phyloP scores from a whole-genome alignment of 2,888 invertebrate species.

The Chesias legatella region DNA sequence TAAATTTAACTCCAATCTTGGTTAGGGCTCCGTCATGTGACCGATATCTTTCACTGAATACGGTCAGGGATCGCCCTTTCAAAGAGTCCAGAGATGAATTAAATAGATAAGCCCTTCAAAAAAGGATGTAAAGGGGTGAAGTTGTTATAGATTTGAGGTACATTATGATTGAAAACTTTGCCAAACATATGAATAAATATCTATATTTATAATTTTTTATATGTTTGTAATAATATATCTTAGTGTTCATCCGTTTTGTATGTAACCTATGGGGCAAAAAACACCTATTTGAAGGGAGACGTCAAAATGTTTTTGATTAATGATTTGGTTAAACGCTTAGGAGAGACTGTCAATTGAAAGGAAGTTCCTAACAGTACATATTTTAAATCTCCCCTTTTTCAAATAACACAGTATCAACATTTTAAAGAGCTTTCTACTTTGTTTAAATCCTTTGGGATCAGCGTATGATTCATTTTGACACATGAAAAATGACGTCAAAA shows the following conservation, averaged over 20 bases:
- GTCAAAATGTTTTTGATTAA: slow-evolving; percentile 62
- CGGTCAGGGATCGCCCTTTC: slow-evolving; percentile 67
- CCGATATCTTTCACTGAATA: slow-evolving; percentile 71
- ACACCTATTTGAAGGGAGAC: slow-evolving; percentile 32
- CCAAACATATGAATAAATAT: too few species aligned
- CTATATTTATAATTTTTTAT: too few species aligned
- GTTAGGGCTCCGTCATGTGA: slow-evolving; percentile 67
- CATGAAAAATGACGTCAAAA: slow-evolving; percentile 43
- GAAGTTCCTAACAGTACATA: slow-evolving; percentile 56
- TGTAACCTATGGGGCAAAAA: not conserved
- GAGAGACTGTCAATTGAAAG: slow-evolving; percentile 67
- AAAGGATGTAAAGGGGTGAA: slow-evolving; percentile 59
- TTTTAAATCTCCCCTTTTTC: slow-evolving; percentile 54
- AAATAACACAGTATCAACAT: slow-evolving; percentile 51
- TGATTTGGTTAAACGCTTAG: slow-evolving; percentile 60
- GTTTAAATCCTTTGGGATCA: slow-evolving; percentile 53
- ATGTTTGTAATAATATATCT: too few species aligned
- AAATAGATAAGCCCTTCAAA: slow-evolving; percentile 71
- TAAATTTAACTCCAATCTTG: slow-evolving; percentile 76
- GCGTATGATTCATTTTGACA: slow-evolving; percentile 33
- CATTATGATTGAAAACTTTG: slow-evolving; percentile 10
- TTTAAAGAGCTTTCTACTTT: slow-evolving; percentile 44
- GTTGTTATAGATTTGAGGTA: slow-evolving; percentile 21
- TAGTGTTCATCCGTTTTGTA: too few species aligned
- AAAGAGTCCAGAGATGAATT: slow-evolving; percentile 77